Evolutionary conservation across 2,113 vertebrate genomes (phyloP).

Genomic region (Paracanthobrama guichenoti): DNA sequence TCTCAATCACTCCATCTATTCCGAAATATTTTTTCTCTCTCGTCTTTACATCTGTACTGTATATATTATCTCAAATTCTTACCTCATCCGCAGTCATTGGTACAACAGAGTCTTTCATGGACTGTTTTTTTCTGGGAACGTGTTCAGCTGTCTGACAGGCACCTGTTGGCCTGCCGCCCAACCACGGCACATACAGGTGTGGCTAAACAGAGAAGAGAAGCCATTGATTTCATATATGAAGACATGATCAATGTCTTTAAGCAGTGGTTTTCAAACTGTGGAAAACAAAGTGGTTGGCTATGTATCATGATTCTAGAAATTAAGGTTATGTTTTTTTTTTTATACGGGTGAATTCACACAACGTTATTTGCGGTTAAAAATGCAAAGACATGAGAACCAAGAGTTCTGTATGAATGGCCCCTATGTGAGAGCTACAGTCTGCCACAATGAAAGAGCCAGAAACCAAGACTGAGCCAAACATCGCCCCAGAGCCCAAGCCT

Average conservation of each 20-base stretch:
- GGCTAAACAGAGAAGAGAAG: background rate
- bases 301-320: too few species aligned
- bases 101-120: background rate
- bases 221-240: background rate
- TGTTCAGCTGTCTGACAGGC: background rate
- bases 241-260: background rate
- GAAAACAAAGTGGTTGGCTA: too few species aligned
- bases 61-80: conserved; percentile 29
- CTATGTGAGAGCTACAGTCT: too few species aligned
- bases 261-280: background rate
- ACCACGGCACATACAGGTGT: background rate
- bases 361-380: too few species aligned
- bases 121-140: background rate
- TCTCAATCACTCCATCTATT: conserved; percentile 42
- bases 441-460: too few species aligned
- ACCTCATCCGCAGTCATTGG: background rate
- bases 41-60: conserved; percentile 31
- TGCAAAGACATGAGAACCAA: too few species aligned
- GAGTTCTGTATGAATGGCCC: too few species aligned
- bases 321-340: too few species aligned
- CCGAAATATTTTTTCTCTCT: conserved; percentile 18
- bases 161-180: background rate
- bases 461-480: too few species aligned
- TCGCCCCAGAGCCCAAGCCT: too few species aligned
- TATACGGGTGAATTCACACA: too few species aligned